phyloP scores from a whole-genome alignment of 2,888 invertebrate genomes.

The Pandemis heparana region DNA sequence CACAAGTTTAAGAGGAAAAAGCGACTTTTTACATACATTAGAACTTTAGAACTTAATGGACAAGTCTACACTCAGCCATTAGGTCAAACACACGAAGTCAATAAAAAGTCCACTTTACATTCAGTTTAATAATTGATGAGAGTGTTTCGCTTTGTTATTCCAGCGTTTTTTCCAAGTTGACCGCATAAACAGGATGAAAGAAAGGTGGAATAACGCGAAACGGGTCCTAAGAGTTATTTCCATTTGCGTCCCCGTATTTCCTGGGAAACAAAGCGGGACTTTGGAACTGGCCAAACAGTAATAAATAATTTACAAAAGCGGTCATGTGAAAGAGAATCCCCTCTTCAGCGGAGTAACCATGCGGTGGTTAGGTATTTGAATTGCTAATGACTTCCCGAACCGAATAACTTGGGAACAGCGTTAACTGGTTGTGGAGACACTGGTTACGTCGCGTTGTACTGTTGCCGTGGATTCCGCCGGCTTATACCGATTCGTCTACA shows the following conservation, averaged over 20 bases:
- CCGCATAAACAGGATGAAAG: constrained; percentile 44
- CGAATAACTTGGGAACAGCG: constrained; percentile 70
- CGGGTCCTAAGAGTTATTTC: constrained; percentile 55
- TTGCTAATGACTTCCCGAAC: constrained; percentile 78
- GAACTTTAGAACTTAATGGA: neutral
- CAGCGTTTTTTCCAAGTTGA: constrained; percentile 14
- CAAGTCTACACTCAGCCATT: neutral
- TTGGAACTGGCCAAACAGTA: constrained; percentile 76
- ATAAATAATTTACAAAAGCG: constrained; percentile 82
- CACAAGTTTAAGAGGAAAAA: neutral
- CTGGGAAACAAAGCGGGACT: constrained; percentile 71
- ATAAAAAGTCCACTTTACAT: constrained; percentile 5
- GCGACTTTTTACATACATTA: neutral
- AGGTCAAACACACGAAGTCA: neutral
- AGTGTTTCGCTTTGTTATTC: constrained; percentile 20
- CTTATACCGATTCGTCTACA: neutral
- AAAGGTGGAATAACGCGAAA: constrained; percentile 44
- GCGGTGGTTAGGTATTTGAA: constrained; percentile 79
- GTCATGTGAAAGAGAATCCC: constrained; percentile 77
- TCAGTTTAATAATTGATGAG: constrained; percentile 16
- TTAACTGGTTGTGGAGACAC: constrained; percentile 69
- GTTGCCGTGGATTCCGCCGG: constrained; percentile 43
- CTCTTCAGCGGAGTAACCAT: constrained; percentile 66
- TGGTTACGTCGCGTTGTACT: constrained; percentile 60
- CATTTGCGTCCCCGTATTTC: constrained; percentile 64